phyloP scores from a whole-genome alignment of 2,113 vertebrate genomes.

The Chlamydotis undulata region DNA sequence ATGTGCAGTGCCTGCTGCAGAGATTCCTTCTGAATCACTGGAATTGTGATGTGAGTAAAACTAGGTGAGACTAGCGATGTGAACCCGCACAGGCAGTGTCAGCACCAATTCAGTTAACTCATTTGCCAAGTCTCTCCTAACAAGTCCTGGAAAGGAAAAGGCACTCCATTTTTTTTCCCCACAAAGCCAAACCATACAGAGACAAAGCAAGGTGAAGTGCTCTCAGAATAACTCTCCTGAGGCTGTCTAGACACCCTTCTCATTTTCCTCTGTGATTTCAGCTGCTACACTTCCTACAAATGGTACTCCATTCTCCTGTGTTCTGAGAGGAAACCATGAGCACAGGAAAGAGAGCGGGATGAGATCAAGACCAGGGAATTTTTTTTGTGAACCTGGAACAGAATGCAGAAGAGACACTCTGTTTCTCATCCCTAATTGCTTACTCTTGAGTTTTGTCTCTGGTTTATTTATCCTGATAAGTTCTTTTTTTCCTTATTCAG shows the following conservation, averaged over 20 bases:
- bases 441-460: background rate
- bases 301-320: background rate
- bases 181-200: background rate
- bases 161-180: rapidly evolving
- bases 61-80: background rate
- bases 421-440: background rate
- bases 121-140: background rate
- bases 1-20: background rate
- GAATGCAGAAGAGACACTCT: background rate
- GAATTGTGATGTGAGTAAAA: background rate
- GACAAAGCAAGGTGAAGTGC: background rate
- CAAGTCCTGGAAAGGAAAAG: background rate
- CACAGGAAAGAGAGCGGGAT: background rate
- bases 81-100: background rate
- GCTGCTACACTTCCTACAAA: background rate
- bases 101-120: background rate
- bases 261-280: background rate
- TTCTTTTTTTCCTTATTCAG: background rate
- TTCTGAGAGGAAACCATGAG: background rate
- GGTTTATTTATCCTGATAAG: background rate
- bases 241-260: background rate
- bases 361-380: background rate
- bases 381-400: background rate
- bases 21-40: background rate
- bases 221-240: background rate